phyloP scores from a whole-genome alignment of 1,140 invertebrate species.

The Liolophura sinensis region DNA sequence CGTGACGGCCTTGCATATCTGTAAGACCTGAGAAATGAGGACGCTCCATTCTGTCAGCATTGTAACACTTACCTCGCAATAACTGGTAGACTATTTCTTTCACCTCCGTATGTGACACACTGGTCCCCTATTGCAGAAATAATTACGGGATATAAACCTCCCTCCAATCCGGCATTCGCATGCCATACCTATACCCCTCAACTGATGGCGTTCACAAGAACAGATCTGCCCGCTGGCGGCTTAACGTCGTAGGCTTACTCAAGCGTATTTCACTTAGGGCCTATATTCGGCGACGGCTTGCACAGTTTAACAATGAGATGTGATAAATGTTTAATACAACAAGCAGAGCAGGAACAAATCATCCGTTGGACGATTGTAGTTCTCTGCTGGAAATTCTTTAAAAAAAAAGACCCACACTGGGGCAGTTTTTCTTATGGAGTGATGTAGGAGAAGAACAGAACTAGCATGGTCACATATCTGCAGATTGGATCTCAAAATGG shows the following conservation, averaged over 20 bases:
- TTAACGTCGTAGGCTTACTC: not conserved
- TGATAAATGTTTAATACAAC: too few relatives aligned
- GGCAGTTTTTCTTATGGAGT: too few relatives aligned
- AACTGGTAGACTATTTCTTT: conserved; percentile 47
- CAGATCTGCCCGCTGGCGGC: not conserved
- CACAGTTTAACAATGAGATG: too few relatives aligned
- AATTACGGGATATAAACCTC: not conserved
- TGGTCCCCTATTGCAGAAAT: conserved; percentile 40
- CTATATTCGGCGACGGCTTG: not conserved
- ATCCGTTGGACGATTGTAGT: too few relatives aligned
- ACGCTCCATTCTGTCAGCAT: conserved; percentile 18
- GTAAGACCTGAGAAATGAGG: conserved; percentile 7
- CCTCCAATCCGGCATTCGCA: not conserved
- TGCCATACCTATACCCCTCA: not conserved
- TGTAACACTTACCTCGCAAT: conserved; percentile 32
- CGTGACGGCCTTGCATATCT: too few relatives aligned
- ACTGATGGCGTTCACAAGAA: not conserved
- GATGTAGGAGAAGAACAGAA: too few relatives aligned
- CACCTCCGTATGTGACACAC: conserved; percentile 42
- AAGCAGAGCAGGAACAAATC: too few relatives aligned
- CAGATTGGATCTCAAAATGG: too few relatives aligned
- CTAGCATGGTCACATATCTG: too few relatives aligned
- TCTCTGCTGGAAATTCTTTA: too few relatives aligned
- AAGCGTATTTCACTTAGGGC: not conserved
- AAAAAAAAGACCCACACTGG: too few relatives aligned